phyloP scores from a whole-genome alignment of 1,140 invertebrate species.

The Helicoverpa zea region DNA sequence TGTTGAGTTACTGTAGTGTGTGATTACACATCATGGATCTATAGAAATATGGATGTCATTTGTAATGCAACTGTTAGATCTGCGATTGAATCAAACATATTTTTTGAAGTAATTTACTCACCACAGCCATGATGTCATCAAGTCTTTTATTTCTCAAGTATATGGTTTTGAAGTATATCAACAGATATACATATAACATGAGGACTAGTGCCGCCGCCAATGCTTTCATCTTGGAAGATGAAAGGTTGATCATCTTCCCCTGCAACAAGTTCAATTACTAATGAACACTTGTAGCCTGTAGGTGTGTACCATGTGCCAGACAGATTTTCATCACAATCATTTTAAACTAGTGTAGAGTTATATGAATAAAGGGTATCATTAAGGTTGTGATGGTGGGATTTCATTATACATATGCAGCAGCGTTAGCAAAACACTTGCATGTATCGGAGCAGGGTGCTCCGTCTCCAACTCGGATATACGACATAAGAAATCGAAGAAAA shows the following conservation, averaged over 20 bases:
- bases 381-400: too few species aligned
- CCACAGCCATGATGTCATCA: conserved; percentile 55
- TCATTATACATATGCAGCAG: too few species aligned
- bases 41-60: too few species aligned
- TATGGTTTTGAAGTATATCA: conserved; percentile 60
- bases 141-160: conserved; percentile 59
- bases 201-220: conserved; percentile 48
- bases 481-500: not conserved
- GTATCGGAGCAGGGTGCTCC: too few species aligned
- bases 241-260: conserved; percentile 53
- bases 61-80: not conserved
- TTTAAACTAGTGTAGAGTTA: too few species aligned
- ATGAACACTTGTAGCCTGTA: not conserved
- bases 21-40: too few species aligned
- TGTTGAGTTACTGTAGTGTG: not conserved
- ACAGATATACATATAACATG: conserved; percentile 56
- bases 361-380: too few species aligned
- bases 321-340: too few species aligned
- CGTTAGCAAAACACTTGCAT: too few species aligned
- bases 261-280: conserved; percentile 41
- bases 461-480: not conserved
- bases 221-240: conserved; percentile 57
- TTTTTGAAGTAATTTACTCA: conserved; percentile 43
- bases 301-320: too few species aligned
- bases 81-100: not conserved